A percentile compares a stretch with the other conserved stretches of the same genome.
Evolutionary conservation across 2,888 invertebrate genomes (phyloP).

Genomic region (Hermodice carunculata): DNA sequence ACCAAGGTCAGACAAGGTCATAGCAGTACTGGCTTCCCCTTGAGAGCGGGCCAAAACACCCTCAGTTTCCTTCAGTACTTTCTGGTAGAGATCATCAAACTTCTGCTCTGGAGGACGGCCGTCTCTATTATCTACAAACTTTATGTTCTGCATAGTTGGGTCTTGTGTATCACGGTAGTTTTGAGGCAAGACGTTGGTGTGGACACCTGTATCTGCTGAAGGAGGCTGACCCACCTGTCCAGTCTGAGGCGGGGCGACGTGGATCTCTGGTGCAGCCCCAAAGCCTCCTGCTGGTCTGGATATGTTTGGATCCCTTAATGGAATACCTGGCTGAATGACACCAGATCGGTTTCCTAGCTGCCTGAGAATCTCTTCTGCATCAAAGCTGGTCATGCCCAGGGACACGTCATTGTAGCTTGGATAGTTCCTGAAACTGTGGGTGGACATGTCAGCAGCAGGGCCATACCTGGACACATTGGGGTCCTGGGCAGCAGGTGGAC

Average conservation of each 20-base stretch:
- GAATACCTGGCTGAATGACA: background rate
- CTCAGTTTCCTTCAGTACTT: conserved; percentile 36
- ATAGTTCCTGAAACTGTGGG: conserved; percentile 1
- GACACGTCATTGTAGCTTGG: background rate
- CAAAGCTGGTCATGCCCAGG: background rate
- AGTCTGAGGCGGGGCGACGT: too few relatives aligned
- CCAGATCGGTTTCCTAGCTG: background rate
- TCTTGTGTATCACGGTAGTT: conserved; percentile 19
- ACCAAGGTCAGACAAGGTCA: too few relatives aligned
- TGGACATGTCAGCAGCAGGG: background rate
- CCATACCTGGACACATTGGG: too few relatives aligned
- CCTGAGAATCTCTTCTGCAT: background rate
- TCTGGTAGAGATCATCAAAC: conserved; percentile 41
- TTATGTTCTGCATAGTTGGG: conserved; percentile 18
- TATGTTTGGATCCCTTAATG: background rate
- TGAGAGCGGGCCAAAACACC: conserved; percentile 15
- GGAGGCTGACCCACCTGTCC: too few relatives aligned
- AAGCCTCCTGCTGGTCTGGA: too few relatives aligned
- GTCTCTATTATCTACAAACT: background rate
- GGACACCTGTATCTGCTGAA: too few relatives aligned
- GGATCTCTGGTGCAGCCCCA: too few relatives aligned
- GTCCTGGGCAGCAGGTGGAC: background rate
- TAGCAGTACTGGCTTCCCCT: conserved; percentile 10
- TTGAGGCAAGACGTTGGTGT: conserved; percentile 14
- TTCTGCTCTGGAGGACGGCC: conserved; percentile 11